Evolutionary conservation across 2,113 vertebrate genomes (phyloP).

Genomic region (Eonycteris spelaea): DNA sequence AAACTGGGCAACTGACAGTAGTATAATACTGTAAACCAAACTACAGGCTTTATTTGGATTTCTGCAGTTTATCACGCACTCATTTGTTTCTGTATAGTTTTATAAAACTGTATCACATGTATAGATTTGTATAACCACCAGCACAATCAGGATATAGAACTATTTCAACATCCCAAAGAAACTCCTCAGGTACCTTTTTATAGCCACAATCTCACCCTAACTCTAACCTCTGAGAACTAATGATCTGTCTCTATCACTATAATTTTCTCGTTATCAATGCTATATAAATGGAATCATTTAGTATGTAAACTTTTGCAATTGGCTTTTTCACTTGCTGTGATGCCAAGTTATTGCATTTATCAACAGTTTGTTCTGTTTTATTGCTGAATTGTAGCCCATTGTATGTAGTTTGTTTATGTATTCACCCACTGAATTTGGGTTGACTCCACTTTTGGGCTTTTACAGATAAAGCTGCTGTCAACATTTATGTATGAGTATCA

Average conservation of each 20-base stretch:
- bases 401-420: not conserved
- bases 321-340: not conserved
- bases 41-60: not conserved
- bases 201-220: not conserved
- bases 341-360: too few species aligned
- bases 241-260: not conserved
- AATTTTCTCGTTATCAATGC: not conserved
- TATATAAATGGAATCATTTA: not conserved
- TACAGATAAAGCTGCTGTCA: not conserved
- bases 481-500: not conserved
- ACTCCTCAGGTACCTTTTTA: not conserved
- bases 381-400: not conserved
- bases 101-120: too few species aligned
- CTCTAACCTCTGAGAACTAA: not conserved
- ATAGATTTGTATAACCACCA: too few species aligned
- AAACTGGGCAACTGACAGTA: not conserved
- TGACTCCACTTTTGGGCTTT: not conserved
- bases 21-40: not conserved
- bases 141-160: not conserved
- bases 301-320: not conserved
- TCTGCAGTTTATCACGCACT: not conserved
- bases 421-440: not conserved
- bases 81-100: not conserved
- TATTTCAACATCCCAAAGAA: not conserved
- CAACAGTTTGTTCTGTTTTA: not conserved